A percentile compares a stretch with the other conserved stretches of the same genome.
These are phyloP conservation scores for Nudaria mundana DNA, from an alignment of 2,888 invertebrate species.

Conservation along the genomic window DNA sequence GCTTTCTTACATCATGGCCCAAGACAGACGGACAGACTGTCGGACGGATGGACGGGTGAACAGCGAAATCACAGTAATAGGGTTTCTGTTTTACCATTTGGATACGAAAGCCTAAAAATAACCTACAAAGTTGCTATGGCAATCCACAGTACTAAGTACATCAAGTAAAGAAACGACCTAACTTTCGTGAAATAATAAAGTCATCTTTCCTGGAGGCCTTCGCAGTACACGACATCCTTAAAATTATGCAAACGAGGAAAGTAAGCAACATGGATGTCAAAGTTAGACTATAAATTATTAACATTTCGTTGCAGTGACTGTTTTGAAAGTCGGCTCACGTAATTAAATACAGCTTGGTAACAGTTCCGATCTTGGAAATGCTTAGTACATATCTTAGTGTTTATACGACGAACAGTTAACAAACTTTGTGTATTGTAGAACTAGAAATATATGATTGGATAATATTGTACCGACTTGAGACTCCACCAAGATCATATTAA, in stretches of 20 bases:
- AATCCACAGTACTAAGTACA: background rate
- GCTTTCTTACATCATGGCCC: too few species aligned
- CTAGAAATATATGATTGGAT: too few species aligned
- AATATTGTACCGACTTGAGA: too few species aligned
- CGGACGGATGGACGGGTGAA: too few species aligned
- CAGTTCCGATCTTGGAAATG: background rate
- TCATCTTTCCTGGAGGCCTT: constrained; percentile 30
- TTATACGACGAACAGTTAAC: too few species aligned
- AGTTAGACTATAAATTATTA: constrained; percentile 58
- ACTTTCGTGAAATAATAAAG: constrained; percentile 51
- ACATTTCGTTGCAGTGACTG: constrained; percentile 34
- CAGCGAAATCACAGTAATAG: too few species aligned
- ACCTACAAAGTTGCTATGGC: background rate
- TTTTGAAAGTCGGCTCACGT: constrained; percentile 5
- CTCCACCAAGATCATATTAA: too few species aligned
- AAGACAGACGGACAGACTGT: too few species aligned
- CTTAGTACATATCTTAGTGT: too few species aligned
- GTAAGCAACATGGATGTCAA: constrained; percentile 51
- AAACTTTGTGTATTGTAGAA: too few species aligned
- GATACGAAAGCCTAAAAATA: too few species aligned
- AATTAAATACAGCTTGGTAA: background rate
- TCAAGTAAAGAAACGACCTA: constrained; percentile 29
- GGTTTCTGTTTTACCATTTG: too few species aligned
- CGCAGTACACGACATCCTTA: constrained; percentile 51
- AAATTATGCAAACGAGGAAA: constrained; percentile 60